Evolutionary conservation across 2,888 invertebrate species (phyloP), one percentile per base, ranked within the genome.

Genomic region (Choristoneura rosaceana): DNA sequence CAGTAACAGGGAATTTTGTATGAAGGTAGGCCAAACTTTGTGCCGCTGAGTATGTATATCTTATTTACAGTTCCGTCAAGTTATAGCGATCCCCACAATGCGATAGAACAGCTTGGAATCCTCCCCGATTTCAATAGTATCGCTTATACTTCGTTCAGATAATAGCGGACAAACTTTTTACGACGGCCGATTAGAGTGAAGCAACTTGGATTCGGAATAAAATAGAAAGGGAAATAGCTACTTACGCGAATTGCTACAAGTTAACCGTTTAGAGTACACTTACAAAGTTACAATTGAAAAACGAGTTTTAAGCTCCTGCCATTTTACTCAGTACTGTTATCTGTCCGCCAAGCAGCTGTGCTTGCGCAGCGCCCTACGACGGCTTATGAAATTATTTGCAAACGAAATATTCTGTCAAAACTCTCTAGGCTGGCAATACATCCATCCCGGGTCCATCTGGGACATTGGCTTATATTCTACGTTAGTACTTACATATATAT

Each of bases 111-210:
- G 50, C 52, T 69, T 45, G 45, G 12, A 52, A 50, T 62, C 52
- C 66, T 66, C 55, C 33, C 66, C n/a, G 55, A 71, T 66, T 71
- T 71, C 66, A 66, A 66, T 52, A 52, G 71, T 64, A 73, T 64
- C 71, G 58, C 68, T 73, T 73, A 70, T 60, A 63, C 69, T 69
- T 59, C 33, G 50, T 69, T 55, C 45, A 60, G 55, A 65, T 70
- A 73, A 73, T 70, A 70, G 69, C 70, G 62, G 12, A 59, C 43
- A 70, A 74, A 74, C 70, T 74, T 78, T 86, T 87, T 84, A 85
- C 84, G 82, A 79, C 76, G 70, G 77, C 76, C 83, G 84, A 87
- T 87, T 85, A 85, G 79, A 80, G 77, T 76, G 79, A 81, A 79
- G 79, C 79, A 78, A 80, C 79, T 82, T 79, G 78, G 79, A 84